Evolutionary conservation across 1,140 invertebrate species (phyloP).

Genomic region (Arctopsyche grandis): DNA sequence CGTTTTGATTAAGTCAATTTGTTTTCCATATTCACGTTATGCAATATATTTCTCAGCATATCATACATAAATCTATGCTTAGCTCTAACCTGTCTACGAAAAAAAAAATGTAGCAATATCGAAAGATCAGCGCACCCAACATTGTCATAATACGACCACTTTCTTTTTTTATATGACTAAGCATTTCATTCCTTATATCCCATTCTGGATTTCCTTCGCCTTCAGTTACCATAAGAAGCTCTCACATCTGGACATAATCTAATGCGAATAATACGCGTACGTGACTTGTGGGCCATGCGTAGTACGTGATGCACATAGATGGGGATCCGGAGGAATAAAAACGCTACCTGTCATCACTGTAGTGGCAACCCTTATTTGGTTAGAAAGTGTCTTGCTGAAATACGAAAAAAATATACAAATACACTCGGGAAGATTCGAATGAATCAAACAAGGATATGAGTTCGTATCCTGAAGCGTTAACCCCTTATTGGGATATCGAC

Average conservation of each 20-base stretch:
- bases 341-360: slow-evolving; percentile 11
- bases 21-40: too few relatives aligned
- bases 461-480: not conserved
- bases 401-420: not conserved
- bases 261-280: slow-evolving; percentile 26
- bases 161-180: too few relatives aligned
- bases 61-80: too few relatives aligned
- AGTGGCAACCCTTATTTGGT: not conserved
- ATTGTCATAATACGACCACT: too few relatives aligned
- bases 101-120: too few relatives aligned
- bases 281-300: not conserved
- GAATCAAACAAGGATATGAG: slow-evolving; percentile 21
- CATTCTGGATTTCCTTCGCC: not conserved
- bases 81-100: too few relatives aligned
- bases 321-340: not conserved
- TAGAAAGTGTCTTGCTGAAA: not conserved
- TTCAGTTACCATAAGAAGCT: not conserved
- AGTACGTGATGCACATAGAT: slow-evolving; percentile 25
- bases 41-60: too few relatives aligned
- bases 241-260: slow-evolving; percentile 28
- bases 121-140: too few relatives aligned
- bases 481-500: not conserved
- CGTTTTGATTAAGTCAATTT: too few relatives aligned
- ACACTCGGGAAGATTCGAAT: not conserved
- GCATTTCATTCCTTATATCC: too few relatives aligned